Evolutionary conservation across 2,888 invertebrate species (phyloP).

Genomic region (Myathropa florea): DNA sequence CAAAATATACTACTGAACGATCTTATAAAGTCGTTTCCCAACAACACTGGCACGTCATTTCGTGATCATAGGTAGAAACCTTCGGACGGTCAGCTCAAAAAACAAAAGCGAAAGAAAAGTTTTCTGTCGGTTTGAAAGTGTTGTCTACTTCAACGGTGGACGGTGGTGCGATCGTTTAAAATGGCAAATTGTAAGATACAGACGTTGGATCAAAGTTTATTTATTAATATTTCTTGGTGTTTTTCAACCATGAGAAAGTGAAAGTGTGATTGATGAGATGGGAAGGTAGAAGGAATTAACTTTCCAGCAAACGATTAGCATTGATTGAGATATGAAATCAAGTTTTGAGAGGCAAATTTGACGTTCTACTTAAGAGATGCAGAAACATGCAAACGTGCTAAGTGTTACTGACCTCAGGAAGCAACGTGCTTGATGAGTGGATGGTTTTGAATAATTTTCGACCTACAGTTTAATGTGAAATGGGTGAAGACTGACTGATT

Average conservation of each 20-base stretch:
- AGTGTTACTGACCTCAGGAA: not conserved
- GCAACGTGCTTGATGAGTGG: not conserved
- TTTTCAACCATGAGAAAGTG: not conserved
- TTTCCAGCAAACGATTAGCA: not conserved
- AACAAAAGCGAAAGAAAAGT: not conserved
- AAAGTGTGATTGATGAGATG: not conserved
- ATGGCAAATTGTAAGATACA: constrained; percentile 55
- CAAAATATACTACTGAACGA: not conserved
- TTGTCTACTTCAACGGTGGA: not conserved
- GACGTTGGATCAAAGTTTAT: not conserved
- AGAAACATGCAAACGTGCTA: not conserved
- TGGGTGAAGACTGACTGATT: too few species aligned
- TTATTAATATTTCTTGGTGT: not conserved
- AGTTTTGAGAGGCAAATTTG: not conserved
- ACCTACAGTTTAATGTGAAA: too few species aligned
- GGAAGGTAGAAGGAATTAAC: not conserved
- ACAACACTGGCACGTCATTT: constrained; percentile 32
- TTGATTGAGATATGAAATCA: too few species aligned
- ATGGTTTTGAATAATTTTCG: too few species aligned
- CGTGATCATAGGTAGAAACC: constrained; percentile 8
- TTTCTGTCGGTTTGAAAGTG: not conserved
- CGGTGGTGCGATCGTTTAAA: not conserved
- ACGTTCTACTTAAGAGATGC: too few species aligned
- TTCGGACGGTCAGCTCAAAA: constrained; percentile 14
- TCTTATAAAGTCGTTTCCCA: constrained; percentile 44